phyloP scores from a whole-genome alignment of 2,797 vertebrate genomes.

The Masticophis lateralis region DNA sequence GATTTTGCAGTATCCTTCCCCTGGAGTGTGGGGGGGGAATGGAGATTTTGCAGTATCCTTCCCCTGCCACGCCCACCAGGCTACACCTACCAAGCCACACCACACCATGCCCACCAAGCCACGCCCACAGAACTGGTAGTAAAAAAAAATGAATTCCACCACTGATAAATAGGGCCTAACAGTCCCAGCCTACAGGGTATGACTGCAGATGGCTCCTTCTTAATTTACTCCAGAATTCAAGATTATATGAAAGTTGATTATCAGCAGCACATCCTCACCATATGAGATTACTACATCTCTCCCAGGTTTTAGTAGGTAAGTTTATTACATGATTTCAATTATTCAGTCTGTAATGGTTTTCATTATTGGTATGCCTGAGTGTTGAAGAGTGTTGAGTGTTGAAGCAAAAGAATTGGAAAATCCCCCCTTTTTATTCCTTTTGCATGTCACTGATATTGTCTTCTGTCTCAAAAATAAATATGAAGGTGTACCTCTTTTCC shows the following conservation, averaged over 20 bases:
- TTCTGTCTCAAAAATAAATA: background rate
- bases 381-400: background rate
- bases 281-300: background rate
- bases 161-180: background rate
- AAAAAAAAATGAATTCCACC: too few relatives aligned
- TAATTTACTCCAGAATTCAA: background rate
- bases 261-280: background rate
- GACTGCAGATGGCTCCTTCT: background rate
- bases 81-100: too few relatives aligned
- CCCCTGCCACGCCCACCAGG: too few relatives aligned
- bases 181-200: background rate
- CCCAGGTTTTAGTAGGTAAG: background rate
- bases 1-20: too few relatives aligned
- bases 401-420: background rate
- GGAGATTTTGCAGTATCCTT: too few relatives aligned
- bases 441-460: background rate
- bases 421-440: background rate
- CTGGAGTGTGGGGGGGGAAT: too few relatives aligned
- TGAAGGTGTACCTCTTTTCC: background rate
- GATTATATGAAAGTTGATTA: background rate
- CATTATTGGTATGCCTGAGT: background rate
- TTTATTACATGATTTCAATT: background rate
- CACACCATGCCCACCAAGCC: too few relatives aligned
- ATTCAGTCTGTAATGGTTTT: background rate
- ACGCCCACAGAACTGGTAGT: too few relatives aligned